phyloP scores from a whole-genome alignment of 2,113 vertebrate species.

The Dicentrarchus labrax region DNA sequence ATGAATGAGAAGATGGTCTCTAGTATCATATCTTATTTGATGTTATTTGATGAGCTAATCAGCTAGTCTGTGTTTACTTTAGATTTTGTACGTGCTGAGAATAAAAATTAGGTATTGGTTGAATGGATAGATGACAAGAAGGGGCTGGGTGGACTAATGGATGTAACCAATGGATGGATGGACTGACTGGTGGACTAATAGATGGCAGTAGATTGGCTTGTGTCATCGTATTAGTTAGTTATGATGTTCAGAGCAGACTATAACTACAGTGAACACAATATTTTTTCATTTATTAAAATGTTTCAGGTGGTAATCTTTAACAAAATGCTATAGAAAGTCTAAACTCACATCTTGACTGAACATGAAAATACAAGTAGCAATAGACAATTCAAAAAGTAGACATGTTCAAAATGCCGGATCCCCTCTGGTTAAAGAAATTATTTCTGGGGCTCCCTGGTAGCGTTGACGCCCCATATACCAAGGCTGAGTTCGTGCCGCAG shows the following conservation, averaged over 20 bases:
- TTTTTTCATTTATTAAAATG: too few species aligned
- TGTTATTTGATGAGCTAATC: not conserved
- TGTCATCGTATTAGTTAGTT: not conserved
- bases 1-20: not conserved
- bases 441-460: too few species aligned
- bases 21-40: not conserved
- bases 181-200: not conserved
- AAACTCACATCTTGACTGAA: not conserved
- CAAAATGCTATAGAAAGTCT: not conserved
- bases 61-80: not conserved
- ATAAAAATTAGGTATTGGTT: not conserved
- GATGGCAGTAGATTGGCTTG: not conserved
- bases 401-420: not conserved
- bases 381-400: not conserved
- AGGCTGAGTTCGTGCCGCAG: too few species aligned
- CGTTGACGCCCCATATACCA: too few species aligned
- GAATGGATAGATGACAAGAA: not conserved
- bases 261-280: not conserved
- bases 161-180: not conserved
- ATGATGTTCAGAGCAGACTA: not conserved
- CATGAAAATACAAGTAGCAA: not conserved
- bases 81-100: not conserved
- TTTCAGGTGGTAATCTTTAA: too few species aligned
- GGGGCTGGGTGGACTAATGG: not conserved
- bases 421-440: too few species aligned